phyloP scores from a whole-genome alignment of 2,797 vertebrate genomes.

The Semotilus atromaculatus region DNA sequence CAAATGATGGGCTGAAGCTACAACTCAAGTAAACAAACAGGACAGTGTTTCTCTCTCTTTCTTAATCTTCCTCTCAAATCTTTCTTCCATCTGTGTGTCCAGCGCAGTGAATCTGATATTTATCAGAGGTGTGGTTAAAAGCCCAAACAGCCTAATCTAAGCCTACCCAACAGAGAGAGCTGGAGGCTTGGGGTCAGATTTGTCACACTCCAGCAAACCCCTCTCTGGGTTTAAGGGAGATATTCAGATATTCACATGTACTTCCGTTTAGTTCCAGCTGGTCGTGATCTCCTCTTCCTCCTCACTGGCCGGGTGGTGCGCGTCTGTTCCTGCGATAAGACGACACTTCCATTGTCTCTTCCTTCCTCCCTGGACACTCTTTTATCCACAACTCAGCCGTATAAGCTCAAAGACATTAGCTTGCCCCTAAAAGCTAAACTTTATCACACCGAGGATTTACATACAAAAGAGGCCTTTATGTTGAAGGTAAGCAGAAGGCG shows the following conservation, averaged over 20 bases:
- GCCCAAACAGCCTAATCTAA: constrained; percentile 65
- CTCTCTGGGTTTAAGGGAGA: constrained; percentile 43
- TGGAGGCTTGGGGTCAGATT: constrained; percentile 66
- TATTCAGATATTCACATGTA: constrained; percentile 33
- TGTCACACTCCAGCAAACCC: constrained; percentile 59
- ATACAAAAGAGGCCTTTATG: constrained; percentile 34
- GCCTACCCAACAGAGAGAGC: constrained; percentile 53
- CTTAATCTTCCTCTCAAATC: neutral
- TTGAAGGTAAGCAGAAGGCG: constrained; percentile 28
- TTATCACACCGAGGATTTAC: constrained; percentile 35
- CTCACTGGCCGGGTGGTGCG: constrained; percentile 4
- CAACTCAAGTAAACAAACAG: constrained; percentile 23
- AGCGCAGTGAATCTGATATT: constrained; percentile 52
- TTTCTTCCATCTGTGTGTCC: neutral
- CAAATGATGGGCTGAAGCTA: constrained; percentile 25
- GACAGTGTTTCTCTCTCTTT: neutral
- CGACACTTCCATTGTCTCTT: constrained; percentile 31
- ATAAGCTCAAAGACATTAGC: constrained; percentile 21
- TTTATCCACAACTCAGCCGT: constrained; percentile 30
- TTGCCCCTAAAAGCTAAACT: constrained; percentile 13
- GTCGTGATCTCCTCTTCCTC: constrained; percentile 16
- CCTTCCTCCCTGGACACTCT: neutral
- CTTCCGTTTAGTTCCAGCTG: constrained; percentile 28
- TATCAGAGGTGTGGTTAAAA: constrained; percentile 56
- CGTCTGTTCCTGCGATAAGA: constrained; percentile 39